These are phyloP conservation scores for Tylochromis polylepis DNA, from an alignment of 2,113 vertebrate genomes.

Conservation along the genomic window DNA sequence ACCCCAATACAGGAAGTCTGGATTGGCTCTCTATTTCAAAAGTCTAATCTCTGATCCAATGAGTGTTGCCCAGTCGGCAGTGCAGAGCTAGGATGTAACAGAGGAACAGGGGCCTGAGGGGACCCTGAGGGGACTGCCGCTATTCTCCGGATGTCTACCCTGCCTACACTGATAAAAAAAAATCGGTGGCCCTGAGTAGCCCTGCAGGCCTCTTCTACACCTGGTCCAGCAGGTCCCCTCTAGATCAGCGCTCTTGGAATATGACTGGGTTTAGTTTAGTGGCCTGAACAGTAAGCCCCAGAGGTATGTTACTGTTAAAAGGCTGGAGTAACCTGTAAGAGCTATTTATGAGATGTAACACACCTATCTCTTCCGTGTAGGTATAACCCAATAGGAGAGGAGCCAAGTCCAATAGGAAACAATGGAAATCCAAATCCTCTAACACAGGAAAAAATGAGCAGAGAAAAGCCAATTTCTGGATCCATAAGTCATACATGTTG, in stretches of 20 bases:
- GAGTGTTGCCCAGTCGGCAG: no score
- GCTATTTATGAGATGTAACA: neutral
- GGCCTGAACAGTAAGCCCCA: neutral
- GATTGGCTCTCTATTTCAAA: no score
- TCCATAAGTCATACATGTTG: neutral
- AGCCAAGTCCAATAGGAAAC: neutral
- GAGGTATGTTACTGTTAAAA: neutral
- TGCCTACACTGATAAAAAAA: no score
- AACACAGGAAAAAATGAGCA: neutral
- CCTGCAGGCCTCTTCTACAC: neutral
- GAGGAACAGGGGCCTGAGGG: no score
- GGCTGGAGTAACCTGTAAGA: rapidly evolving
- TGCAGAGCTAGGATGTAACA: no score
- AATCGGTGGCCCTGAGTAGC: no score
- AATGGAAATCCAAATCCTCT: neutral
- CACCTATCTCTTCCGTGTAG: neutral
- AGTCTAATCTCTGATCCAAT: no score
- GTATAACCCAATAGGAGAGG: neutral
- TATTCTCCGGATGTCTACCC: no score
- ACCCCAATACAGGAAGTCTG: no score
- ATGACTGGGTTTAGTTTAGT: neutral
- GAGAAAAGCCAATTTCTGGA: neutral
- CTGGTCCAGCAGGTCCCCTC: neutral
- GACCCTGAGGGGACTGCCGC: no score
- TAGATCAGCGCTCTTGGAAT: neutral